phyloP scores from a whole-genome alignment of 2,113 vertebrate genomes.

The Mustela nigripes region DNA sequence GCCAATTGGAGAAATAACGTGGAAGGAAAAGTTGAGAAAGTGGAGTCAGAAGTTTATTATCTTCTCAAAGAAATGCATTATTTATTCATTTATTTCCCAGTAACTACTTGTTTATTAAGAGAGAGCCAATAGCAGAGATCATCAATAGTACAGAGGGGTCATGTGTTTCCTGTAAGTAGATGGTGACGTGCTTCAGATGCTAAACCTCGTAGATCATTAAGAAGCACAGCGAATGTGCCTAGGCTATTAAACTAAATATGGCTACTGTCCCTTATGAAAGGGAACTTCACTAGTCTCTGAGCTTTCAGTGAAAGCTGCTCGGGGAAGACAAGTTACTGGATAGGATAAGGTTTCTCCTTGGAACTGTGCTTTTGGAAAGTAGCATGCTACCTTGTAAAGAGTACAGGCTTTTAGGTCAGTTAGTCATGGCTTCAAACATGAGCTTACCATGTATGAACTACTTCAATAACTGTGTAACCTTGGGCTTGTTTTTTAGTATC shows the following conservation, averaged over 20 bases:
- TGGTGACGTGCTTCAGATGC: neutral
- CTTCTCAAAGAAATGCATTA: constrained; percentile 62
- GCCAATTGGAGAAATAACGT: constrained; percentile 70
- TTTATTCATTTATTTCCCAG: constrained; percentile 78
- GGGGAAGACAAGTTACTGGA: neutral
- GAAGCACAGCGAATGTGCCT: neutral
- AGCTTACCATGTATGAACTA: neutral
- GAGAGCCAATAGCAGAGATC: constrained; percentile 72
- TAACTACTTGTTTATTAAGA: constrained; percentile 84
- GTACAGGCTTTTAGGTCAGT: neutral
- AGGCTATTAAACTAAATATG: neutral
- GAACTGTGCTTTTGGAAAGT: neutral
- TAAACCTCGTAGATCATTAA: constrained; percentile 21
- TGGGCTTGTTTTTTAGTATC: neutral
- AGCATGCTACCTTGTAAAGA: neutral
- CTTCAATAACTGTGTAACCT: neutral
- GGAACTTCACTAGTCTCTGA: neutral
- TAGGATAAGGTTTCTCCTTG: neutral
- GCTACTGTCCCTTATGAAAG: neutral
- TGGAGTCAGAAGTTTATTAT: constrained; percentile 76
- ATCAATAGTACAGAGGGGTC: constrained; percentile 59
- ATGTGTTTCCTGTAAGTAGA: constrained; percentile 72
- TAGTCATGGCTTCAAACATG: neutral
- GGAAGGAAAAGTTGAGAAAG: constrained; percentile 67
- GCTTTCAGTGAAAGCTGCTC: constrained; percentile 42